Percentiles rank a stretch among this genome's conserved stretches.
phyloP scores from a whole-genome alignment of 1,140 invertebrate species.

The Aleiodes sp. region DNA sequence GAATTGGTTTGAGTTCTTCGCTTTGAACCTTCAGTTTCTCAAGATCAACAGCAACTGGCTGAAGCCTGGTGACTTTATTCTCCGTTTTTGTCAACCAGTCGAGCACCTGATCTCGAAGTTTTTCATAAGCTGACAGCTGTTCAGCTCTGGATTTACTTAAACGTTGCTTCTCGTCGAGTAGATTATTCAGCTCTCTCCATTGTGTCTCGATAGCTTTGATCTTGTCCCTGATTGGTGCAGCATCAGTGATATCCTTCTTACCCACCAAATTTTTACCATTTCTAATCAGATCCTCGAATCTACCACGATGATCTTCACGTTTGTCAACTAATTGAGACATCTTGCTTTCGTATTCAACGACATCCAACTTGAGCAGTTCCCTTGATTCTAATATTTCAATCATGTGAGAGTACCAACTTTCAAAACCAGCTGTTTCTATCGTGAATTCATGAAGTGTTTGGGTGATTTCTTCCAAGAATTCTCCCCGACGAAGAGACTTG shows the following conservation, averaged over 20 bases:
- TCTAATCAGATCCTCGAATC: slow-evolving; percentile 81
- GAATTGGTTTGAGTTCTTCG: slow-evolving; percentile 87
- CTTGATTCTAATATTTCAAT: slow-evolving; percentile 80
- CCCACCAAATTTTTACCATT: slow-evolving; percentile 85
- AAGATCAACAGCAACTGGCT: slow-evolving; percentile 87
- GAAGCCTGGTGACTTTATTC: slow-evolving; percentile 74
- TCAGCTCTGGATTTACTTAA: slow-evolving; percentile 84
- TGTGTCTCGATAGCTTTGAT: slow-evolving; percentile 87
- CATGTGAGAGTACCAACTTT: slow-evolving; percentile 77
- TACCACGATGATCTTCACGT: slow-evolving; percentile 69
- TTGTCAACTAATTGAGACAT: slow-evolving; percentile 68
- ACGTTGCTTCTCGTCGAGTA: slow-evolving; percentile 85
- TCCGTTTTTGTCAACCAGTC: slow-evolving; percentile 89
- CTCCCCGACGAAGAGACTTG: slow-evolving; percentile 78
- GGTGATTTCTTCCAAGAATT: slow-evolving; percentile 85
- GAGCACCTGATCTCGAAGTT: slow-evolving; percentile 82
- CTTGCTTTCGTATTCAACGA: slow-evolving; percentile 75
- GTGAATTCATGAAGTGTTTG: slow-evolving; percentile 77
- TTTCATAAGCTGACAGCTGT: slow-evolving; percentile 85
- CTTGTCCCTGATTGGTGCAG: slow-evolving; percentile 83
- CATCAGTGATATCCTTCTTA: slow-evolving; percentile 91
- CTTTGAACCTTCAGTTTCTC: slow-evolving; percentile 85
- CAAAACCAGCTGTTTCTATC: slow-evolving; percentile 74
- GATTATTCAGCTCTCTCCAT: slow-evolving; percentile 84
- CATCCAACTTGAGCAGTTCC: slow-evolving; percentile 74